phyloP scores from a whole-genome alignment of 2,888 invertebrate species.

The Orthonychiurus folsomi region DNA sequence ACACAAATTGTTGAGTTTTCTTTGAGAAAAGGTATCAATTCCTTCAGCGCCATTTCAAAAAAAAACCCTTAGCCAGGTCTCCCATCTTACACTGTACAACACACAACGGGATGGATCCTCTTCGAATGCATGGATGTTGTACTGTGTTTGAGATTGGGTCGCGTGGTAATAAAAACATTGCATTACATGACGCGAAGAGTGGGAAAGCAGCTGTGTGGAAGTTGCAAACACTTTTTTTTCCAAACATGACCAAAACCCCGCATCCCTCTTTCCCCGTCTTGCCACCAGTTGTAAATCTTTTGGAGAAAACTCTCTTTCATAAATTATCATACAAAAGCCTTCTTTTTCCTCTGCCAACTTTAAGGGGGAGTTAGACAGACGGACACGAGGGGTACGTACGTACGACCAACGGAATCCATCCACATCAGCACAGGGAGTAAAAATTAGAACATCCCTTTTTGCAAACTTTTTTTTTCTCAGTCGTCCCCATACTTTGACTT shows the following conservation, averaged over 20 bases:
- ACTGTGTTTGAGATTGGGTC: not conserved
- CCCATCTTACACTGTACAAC: too few species aligned
- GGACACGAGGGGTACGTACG: conserved; percentile 17
- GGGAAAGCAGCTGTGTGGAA: not conserved
- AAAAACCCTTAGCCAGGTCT: too few species aligned
- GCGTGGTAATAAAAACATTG: not conserved
- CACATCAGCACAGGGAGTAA: not conserved
- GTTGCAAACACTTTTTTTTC: not conserved
- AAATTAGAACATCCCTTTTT: not conserved
- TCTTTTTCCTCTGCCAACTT: conserved; percentile 21
- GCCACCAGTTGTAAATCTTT: conserved; percentile 36
- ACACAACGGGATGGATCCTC: not conserved
- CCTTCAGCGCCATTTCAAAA: not conserved
- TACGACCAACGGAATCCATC: not conserved
- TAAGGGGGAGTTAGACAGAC: conserved; percentile 15
- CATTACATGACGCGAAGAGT: not conserved
- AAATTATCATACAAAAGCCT: conserved; percentile 39
- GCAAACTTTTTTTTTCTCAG: not conserved
- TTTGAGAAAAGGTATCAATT: not conserved
- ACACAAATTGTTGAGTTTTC: not conserved
- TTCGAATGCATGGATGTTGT: not conserved
- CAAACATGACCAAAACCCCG: not conserved
- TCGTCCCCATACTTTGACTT: too few species aligned
- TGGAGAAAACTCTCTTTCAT: conserved; percentile 37
- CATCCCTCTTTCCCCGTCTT: conserved; percentile 9